Base-by-base conservation (phyloP, 2,113 vertebrate genomes). In the Tinamus guttatus region DNA sequence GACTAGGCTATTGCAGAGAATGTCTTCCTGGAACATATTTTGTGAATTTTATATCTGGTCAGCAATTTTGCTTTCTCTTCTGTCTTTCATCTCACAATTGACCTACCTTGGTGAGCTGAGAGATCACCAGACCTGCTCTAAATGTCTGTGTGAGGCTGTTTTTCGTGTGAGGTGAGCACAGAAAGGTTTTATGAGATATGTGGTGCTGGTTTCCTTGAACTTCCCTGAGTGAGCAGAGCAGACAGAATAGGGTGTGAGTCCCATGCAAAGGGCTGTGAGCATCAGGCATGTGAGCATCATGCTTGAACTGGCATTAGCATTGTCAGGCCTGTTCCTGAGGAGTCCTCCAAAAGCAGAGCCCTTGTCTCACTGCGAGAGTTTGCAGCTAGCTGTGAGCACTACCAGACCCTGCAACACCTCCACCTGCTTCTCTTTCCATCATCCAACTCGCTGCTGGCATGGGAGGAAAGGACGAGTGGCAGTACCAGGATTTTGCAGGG, bases 111-210 rank as follows among this genome's bases (percentile, higher is more conserved):
- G 73, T 69, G 76, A 90, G 49, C 47, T 1, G 9, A 87, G 62
- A 71, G 71, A n/a, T 85, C 54, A 85, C 63, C 40, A 65, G 59
- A n/a, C 18, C 36, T 77, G 63, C 77, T 77, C 40, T 83, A 80
- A 83, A 80, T 20, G 21, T 36, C 22, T 59, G 38, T 25, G 15
- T 74, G 80, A 86, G 27, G 64, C 80, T 88, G 22, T 80, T 32
- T 82, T 85, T 92, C 28, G 34, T 77, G 38, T 30, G 75, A 64
- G 56, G 52, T 81, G 68, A 88, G 78, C 70, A 94, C n/a, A 79
- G 70, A 89, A 93, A 79, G 7, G 8, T 12, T 68, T 70, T 59
- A 70, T 5, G 11, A 54, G 51, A 52, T 30, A 45, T 68, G 45
- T 63, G 62, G 32, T 5, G 5, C 51, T 79, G 30, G 27, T 85